A percentile compares a stretch with the other conserved stretches of the same genome.
Evolutionary conservation across 2,797 vertebrate species (phyloP).

Genomic region (Ctenopoma multispine): DNA sequence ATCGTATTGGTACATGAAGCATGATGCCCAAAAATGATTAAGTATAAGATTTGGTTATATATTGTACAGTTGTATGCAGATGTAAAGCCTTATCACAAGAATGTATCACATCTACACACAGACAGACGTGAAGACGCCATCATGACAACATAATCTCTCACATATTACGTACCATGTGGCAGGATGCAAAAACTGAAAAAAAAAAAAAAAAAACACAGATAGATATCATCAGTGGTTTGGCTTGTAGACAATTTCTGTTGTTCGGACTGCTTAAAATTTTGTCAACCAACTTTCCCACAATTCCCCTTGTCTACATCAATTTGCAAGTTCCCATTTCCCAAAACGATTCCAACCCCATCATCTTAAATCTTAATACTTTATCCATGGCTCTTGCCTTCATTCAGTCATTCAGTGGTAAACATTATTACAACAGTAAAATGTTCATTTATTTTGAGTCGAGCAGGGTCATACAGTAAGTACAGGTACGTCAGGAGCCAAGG

Average conservation of each 20-base stretch:
- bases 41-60: background rate
- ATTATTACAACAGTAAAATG: slow-evolving; percentile 3
- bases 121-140: slow-evolving; percentile 35
- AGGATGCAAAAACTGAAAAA: slow-evolving; percentile 1
- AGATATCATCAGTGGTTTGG: slow-evolving; percentile 32
- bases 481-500: background rate
- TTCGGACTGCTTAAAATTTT: slow-evolving; percentile 34
- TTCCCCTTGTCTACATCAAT: slow-evolving; percentile 31
- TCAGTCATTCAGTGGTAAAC: slow-evolving; percentile 7
- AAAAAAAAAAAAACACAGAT: background rate
- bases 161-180: slow-evolving; percentile 21
- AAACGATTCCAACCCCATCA: slow-evolving; percentile 22
- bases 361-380: slow-evolving; percentile 6
- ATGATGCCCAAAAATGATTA: background rate
- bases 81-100: slow-evolving; percentile 1
- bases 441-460: slow-evolving; percentile 16
- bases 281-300: slow-evolving; percentile 30
- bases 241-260: slow-evolving; percentile 8
- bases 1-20: background rate
- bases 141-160: slow-evolving; percentile 49
- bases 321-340: slow-evolving; percentile 29
- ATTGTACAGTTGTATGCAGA: background rate
- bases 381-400: background rate
- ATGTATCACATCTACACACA: slow-evolving; percentile 1
- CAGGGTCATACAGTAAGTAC: background rate